Base-by-base conservation (phyloP, 2,113 vertebrate genomes). In the Vireo altiloquus region DNA sequence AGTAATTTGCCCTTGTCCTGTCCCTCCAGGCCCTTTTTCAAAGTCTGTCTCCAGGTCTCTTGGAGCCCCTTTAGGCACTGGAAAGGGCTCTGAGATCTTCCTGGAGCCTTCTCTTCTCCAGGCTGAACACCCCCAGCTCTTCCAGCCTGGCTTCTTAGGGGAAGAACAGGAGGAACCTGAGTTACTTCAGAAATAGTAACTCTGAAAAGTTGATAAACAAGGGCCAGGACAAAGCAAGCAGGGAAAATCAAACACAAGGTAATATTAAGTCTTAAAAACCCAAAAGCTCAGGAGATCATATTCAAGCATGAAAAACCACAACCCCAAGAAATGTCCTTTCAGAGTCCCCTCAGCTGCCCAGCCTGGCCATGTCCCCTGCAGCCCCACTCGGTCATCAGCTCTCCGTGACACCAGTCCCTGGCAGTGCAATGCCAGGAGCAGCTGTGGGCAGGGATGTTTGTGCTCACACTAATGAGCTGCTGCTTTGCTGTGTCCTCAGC, bases 331-430 rank as follows among this genome's bases (percentile, higher is more conserved):
- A n/a, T 15, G 23, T 46, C 33, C 37, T 44, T 37, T 4, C 28
- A 2, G 53, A 12, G 44, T 11, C 3, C 60, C 47, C 2, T 4
- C 2, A 14, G 27, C 24, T 40, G 19, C 3, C 23, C 52, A 2
- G 72, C 39, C 70, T 24, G 65, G 10, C 40, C 1, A 1, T 30
- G 5, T 18, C 21, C 8, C 40, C 7, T 7, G 18, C 80, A 50
- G 60, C 24, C 28, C 49, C 40, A 0, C 9, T 6, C 0, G 1
- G 39, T 21, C 13, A 47, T 21, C 0, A 2, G 13, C 56, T 11
- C 13, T 5, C 18, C 0, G 1, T 33, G 64, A 13, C 68, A 28
- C 27, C 0, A 0, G 18, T 2, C 56, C n/a, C 50, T 21, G 47
- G 59, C 76, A 13, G 12, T 1, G 3, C 8, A 5, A 1, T 20